Base-by-base conservation (phyloP, 37 sponge, comb jelly and placozoan species). In the Hormiphora californensis region DNA sequence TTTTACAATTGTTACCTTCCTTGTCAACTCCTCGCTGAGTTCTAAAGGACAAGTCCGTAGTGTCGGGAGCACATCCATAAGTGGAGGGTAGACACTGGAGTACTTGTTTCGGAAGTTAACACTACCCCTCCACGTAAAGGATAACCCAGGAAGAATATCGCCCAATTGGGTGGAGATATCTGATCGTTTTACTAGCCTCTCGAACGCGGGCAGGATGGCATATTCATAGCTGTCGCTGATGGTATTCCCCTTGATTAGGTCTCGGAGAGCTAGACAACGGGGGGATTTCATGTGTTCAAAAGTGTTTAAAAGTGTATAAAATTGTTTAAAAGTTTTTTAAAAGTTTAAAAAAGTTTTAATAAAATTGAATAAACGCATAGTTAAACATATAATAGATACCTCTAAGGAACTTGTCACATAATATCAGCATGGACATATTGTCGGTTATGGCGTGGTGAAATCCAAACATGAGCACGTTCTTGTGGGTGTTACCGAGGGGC, bases 131-230 rank as follows among this genome's bases (percentile, higher is more conserved):
- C 61, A 57, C 61, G 61, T 57, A 30, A 28, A 57, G 7, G 61
- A 57, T 28, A 57, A 30, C n/a, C 61, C 61, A 19, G 61, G 61
- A 57, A 57, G n/a, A 28, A 57, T 57, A 15, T 57, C 61, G 30
- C 61, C 61, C 5, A 57, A 28, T 57, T 57, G 61, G n/a, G 61
- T 57, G n/a, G 61, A 57, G 27, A 57, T 57, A 30, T 57, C 61
- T 23, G 30, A 28, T 12, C 61, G n/a, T 15, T 57, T 57, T 57
- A 57, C 27, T 30, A 57, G n/a, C 61, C 27, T 57, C 61, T 57
- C 61, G 61, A 57, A 57, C 7, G 61, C 61, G 61, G 61, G 61
- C 7, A 57, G n/a, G 23, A 57, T 57, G n/a, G 61, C 61, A 57
- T 57, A 57, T 57, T 57, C 61, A 30, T 57, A 57, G 9, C n/a